Base-by-base conservation (phyloP, 2,888 invertebrate species). In the Tenthredo mesomela region DNA sequence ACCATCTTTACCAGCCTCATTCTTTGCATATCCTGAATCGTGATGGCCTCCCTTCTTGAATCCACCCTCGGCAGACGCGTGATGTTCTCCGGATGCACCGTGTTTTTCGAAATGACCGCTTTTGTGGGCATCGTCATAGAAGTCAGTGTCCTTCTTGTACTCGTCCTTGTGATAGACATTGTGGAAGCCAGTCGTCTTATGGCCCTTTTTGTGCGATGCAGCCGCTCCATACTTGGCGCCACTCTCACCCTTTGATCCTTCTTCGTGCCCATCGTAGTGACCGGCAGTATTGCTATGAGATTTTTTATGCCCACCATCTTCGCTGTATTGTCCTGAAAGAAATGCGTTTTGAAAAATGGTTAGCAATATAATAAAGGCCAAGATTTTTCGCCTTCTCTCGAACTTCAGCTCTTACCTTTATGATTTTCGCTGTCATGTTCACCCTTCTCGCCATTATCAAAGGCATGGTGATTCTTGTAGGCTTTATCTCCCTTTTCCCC, bases 121-220 rank as follows among this genome's bases (percentile, higher is more conserved):
- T 82, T 95, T 95, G 90, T 96, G 95, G 40, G 95, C 95, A 78
- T 96, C 96, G 89, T 97, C 97, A 91, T 96, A 97, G 93, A 96
- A 97, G 89, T 95, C 95, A 88, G 96, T 96, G 89, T 96, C 96
- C 90, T 96, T 96, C 92, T 96, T 96, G 94, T 95, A 97, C 92
- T 97, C 97, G 90, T 97, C 96, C 94, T 96, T 97, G 93, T 95
- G 95, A 93, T 96, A 96, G 0, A 96, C 95, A 89, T 96, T 96
- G 92, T 96, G 96, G 93, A 95, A 96, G 25, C 97, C 96, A 9
- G 95, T 95, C 33, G 96, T 95, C 82, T 96, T 96, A 86, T 96
- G 95, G 0, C 96, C 96, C 90, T 96, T 96, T 92, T 96, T 96
- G 92, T 95, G 95, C 86, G 95, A 95, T 84, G 95, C 94, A 87